phyloP scores from a whole-genome alignment of 2,113 vertebrate species.

The Crypturellus undulatus region DNA sequence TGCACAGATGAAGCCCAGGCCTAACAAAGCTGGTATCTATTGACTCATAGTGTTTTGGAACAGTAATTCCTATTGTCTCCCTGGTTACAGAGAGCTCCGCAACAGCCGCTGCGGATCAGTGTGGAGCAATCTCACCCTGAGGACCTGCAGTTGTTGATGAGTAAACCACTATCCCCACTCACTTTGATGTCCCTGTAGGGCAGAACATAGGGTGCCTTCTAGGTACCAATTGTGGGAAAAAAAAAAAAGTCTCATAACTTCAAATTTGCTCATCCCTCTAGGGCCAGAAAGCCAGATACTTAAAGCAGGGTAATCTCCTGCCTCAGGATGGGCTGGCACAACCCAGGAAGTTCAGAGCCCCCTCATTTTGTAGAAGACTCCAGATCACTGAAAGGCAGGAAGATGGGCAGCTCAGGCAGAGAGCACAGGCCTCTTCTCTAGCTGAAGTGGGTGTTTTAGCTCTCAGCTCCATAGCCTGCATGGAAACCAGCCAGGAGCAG shows the following conservation, averaged over 20 bases:
- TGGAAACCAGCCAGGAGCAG: background rate
- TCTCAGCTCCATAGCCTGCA: background rate
- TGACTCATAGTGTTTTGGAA: slow-evolving; percentile 28
- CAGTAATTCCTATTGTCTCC: background rate
- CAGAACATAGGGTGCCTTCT: background rate
- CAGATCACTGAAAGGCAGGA: too few species aligned
- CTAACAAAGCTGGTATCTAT: background rate
- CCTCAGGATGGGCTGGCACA: too few species aligned
- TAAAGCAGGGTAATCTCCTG: background rate
- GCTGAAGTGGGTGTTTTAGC: background rate
- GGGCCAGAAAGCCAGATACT: background rate
- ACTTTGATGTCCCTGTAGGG: background rate
- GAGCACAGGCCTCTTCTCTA: background rate
- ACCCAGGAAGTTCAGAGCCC: background rate
- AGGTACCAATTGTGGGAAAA: background rate
- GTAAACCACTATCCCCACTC: background rate
- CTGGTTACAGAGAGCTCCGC: background rate
- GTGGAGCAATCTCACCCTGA: background rate
- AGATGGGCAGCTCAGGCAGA: background rate
- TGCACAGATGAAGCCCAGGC: background rate
- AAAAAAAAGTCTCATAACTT: background rate
- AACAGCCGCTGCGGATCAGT: background rate
- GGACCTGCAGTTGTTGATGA: background rate
- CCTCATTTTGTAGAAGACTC: background rate
- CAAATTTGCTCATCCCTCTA: background rate